phyloP scores from a whole-genome alignment of 2,113 vertebrate genomes.

The Misgurnus anguillicaudatus region DNA sequence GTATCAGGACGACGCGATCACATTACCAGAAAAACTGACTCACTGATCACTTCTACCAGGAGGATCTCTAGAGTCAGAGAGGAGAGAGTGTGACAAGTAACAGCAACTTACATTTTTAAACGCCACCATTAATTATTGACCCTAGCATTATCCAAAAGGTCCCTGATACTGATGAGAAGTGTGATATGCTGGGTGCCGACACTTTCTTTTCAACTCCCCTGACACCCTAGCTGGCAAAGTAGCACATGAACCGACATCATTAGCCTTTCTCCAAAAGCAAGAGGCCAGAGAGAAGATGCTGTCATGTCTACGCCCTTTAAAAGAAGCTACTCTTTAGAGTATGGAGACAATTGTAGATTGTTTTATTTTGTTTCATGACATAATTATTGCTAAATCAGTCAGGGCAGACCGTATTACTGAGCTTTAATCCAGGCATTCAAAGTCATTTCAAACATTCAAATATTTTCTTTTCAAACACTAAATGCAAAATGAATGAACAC shows the following conservation, averaged over 20 bases:
- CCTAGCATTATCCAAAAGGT: constrained; percentile 59
- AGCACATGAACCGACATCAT: constrained; percentile 65
- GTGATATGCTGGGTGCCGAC: constrained; percentile 69
- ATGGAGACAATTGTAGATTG: background rate
- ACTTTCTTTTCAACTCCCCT: constrained; percentile 79
- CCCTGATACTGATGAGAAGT: constrained; percentile 69
- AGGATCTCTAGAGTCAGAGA: constrained; percentile 61
- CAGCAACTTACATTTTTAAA: constrained; percentile 77
- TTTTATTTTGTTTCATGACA: background rate
- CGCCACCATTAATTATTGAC: constrained; percentile 70
- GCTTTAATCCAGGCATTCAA: background rate
- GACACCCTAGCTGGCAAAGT: constrained; percentile 72
- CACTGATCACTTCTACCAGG: constrained; percentile 64
- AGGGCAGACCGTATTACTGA: background rate
- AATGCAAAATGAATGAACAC: too few species aligned
- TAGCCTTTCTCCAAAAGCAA: constrained; percentile 47
- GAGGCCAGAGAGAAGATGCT: constrained; percentile 61
- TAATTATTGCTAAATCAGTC: background rate
- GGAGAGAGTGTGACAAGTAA: constrained; percentile 75
- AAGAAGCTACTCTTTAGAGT: background rate
- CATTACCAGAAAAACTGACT: constrained; percentile 82
- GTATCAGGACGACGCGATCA: constrained; percentile 60
- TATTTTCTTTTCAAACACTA: too few species aligned
- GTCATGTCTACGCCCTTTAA: constrained; percentile 41
- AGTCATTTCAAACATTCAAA: background rate